phyloP scores from a whole-genome alignment of 2,113 vertebrate genomes.

The Alces alces region DNA sequence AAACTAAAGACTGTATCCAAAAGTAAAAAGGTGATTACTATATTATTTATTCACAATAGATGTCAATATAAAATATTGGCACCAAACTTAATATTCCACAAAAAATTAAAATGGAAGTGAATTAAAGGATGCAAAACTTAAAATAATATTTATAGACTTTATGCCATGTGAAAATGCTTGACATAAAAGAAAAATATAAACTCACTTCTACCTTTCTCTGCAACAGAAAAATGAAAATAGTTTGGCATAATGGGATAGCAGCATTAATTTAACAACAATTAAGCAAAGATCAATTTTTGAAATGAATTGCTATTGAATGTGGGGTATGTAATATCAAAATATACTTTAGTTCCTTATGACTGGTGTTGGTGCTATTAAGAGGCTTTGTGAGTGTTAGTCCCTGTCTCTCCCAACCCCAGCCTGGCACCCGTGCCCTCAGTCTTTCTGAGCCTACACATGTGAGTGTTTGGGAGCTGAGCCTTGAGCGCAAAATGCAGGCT shows the following conservation, averaged over 20 bases:
- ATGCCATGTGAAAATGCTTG: not conserved
- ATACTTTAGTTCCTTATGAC: not conserved
- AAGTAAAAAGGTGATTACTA: not conserved
- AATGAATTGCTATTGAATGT: not conserved
- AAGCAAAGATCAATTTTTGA: not conserved
- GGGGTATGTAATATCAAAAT: not conserved
- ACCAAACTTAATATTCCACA: not conserved
- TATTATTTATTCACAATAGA: not conserved
- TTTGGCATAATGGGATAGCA: not conserved
- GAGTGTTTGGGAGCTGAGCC: not conserved
- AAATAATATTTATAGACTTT: not conserved
- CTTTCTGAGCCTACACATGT: no score
- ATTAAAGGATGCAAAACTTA: not conserved
- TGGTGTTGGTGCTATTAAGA: not conserved
- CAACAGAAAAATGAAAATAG: not conserved
- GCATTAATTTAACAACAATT: not conserved
- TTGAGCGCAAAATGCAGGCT: not conserved
- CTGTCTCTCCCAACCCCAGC: not conserved
- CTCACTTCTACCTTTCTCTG: not conserved
- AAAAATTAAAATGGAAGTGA: not conserved
- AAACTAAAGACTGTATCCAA: not conserved
- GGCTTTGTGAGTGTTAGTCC: not conserved
- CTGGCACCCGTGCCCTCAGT: no score
- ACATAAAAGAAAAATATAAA: not conserved
- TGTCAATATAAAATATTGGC: not conserved